phyloP scores from a whole-genome alignment of 2,797 vertebrate species.

The Phylloscopus collybita region DNA sequence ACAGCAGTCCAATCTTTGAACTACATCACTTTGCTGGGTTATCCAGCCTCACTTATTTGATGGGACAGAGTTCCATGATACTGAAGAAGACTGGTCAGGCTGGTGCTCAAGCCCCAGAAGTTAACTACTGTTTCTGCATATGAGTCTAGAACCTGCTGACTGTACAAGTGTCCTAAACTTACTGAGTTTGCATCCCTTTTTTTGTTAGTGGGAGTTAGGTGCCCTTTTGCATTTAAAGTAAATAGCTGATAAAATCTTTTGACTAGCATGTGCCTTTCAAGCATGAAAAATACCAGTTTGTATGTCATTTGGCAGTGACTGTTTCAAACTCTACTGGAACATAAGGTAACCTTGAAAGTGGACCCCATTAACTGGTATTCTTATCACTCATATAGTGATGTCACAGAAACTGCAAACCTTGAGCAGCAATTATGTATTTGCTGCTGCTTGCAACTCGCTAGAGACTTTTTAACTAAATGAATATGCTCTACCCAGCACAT shows the following conservation, averaged over 20 bases:
- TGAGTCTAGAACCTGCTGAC: neutral
- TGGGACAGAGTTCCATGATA: neutral
- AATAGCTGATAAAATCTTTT: conserved; percentile 40
- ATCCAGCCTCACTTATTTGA: neutral
- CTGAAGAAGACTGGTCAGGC: neutral
- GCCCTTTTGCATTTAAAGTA: conserved; percentile 13
- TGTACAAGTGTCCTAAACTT: neutral
- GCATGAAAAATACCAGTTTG: neutral
- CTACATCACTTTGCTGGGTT: neutral
- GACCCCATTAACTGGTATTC: neutral
- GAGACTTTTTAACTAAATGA: neutral
- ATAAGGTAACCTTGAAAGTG: conserved; percentile 17
- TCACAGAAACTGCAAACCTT: neutral
- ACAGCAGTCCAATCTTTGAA: neutral
- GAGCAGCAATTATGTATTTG: neutral
- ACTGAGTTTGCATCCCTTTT: neutral
- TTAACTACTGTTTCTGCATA: neutral
- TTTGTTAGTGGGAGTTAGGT: neutral
- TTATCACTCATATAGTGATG: neutral
- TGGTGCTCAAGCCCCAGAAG: neutral
- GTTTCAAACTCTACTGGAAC: neutral
- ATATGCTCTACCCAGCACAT: neutral
- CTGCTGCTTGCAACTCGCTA: neutral
- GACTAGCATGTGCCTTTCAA: neutral
- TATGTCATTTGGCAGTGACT: neutral